Evolutionary conservation across 2,888 invertebrate genomes (phyloP), one percentile per base, ranked within the genome.

Genomic region (Seira sanloemensis): DNA sequence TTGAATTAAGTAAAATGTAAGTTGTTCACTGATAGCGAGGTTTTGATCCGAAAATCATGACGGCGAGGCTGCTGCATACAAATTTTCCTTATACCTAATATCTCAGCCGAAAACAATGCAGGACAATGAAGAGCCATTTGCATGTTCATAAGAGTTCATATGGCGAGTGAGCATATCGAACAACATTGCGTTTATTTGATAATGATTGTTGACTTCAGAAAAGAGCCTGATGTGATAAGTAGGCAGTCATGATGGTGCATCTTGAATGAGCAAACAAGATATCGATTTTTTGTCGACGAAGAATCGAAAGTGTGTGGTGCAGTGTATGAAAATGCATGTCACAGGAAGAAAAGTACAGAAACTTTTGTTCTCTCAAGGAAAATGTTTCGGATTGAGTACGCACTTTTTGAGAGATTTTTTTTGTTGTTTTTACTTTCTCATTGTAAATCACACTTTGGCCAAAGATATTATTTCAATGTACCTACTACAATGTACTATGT

Each of bases 261-360:
- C n/a, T n/a, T n/a, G n/a, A n/a, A 25, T 72, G 78, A 78, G 78
- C 78, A 78, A 78, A 78, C 72, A 66, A 78, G 78, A 66, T 72
- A 78, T 78, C 66, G 58, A 78, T 69, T 69, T 4, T n/a, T n/a
- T n/a, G n/a, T n/a, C n/a, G n/a, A n/a, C n/a, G n/a, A n/a, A n/a
- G n/a, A n/a, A n/a, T n/a, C n/a, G n/a, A n/a, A n/a, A n/a, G n/a
- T n/a, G n/a, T n/a, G n/a, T n/a, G n/a, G n/a, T n/a, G n/a, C 50
- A 37, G 18, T 21, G 5, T 54, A 7, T 50, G 25, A 27, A 68
- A 78, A 71, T 78, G 78, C 78, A 78, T 27, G 78, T 72, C 78
- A 77, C n/a, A n/a, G n/a, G n/a, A n/a, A 77, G 19, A 77, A 67
- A 25, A 46, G 68, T 18, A 19, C n/a, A 24, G 37, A n/a, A n/a